Conservation (phyloP, 2,888 invertebrate species). For the Erebia epiphron region DNA sequence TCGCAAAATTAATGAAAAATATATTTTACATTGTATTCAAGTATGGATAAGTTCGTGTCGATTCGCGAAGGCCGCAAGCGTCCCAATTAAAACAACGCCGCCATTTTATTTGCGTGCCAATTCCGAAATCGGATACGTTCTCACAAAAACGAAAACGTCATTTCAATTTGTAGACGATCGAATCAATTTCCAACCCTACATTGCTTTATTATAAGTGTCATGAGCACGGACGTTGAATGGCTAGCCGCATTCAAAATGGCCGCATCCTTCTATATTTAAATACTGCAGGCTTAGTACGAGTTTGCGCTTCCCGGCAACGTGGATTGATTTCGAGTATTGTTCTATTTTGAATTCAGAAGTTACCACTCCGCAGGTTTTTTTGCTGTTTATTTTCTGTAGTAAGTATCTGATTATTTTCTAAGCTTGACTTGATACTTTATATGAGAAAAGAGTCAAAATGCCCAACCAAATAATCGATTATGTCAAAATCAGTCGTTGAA, state of each 20-base stretch:
- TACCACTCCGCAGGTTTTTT: too few relatives aligned
- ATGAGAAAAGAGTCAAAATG: too few relatives aligned
- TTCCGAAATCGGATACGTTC: constrained; percentile 20
- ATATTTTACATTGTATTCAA: not conserved
- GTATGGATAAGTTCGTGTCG: not conserved
- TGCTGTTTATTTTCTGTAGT: too few relatives aligned
- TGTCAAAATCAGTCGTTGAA: too few relatives aligned
- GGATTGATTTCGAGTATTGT: too few relatives aligned
- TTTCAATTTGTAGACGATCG: constrained; percentile 16
- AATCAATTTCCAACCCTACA: constrained; percentile 19
- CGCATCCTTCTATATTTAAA: constrained; percentile 57
- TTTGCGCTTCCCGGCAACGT: too few relatives aligned
- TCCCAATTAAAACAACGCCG: constrained; percentile 12
- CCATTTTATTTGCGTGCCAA: constrained; percentile 14
- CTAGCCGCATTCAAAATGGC: constrained; percentile 25
- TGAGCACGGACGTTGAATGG: constrained; percentile 17
- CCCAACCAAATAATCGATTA: too few relatives aligned
- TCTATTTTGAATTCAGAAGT: too few relatives aligned
- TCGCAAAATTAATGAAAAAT: constrained; percentile 3
- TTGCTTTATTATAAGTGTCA: constrained; percentile 10
- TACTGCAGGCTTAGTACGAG: constrained; percentile 17
- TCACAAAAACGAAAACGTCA: constrained; percentile 18
- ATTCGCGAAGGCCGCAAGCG: constrained; percentile 7
- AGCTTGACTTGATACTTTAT: too few relatives aligned
- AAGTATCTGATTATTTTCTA: too few relatives aligned